Evolutionary conservation across 2,797 vertebrate genomes (phyloP), one percentile per base, ranked within the genome.

Genomic region (Eospalax fontanierii): DNA sequence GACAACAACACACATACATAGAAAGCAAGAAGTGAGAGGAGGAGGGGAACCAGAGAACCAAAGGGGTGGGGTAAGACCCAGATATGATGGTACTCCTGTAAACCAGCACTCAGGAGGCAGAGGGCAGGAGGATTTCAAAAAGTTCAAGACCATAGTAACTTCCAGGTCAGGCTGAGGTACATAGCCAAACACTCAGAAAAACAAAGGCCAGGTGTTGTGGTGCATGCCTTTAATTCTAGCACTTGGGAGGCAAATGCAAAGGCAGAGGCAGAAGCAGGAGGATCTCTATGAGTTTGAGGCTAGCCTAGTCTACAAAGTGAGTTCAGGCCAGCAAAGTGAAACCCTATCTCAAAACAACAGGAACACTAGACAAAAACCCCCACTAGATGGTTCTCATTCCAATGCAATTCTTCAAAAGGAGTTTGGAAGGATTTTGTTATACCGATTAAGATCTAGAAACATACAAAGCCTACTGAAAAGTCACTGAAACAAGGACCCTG

Each of bases 391-490:
- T 54, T 70, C 33, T 16, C n/a, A 46, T 68, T 7, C 22, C 21
- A 50, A 35, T 46, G 21, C 30, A 50, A 26, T 30, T 2, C 9
- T 35, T 84, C 30, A 50, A 68, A 84, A 50, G 65, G 88, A 76
- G 73, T 66, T 18, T 43, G n/a, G 78, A 63, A 87, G 28, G 43
- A 70, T 74, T 93, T 54, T 84, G 21, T 79, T 81, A 22, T 40
- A 35, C n/a, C 78, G 28, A 90, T 93, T 85, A 24, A 80, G 50
- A 63, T 83, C 79, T 75, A 82, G 82, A 91, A 74, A 75, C 46
- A 85, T 65, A 30, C 14, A 43, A 66, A 73, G 40, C 6, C 61
- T 38, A 18, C 54, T 84, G 14, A 61, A 35, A 43, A 87, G 40
- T n/a, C 38, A 38, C 26, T 43, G 28, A 83, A 68, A 83, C 30